Evolutionary conservation across 2,113 vertebrate genomes (phyloP).

Genomic region (Cephalopterus ornatus): DNA sequence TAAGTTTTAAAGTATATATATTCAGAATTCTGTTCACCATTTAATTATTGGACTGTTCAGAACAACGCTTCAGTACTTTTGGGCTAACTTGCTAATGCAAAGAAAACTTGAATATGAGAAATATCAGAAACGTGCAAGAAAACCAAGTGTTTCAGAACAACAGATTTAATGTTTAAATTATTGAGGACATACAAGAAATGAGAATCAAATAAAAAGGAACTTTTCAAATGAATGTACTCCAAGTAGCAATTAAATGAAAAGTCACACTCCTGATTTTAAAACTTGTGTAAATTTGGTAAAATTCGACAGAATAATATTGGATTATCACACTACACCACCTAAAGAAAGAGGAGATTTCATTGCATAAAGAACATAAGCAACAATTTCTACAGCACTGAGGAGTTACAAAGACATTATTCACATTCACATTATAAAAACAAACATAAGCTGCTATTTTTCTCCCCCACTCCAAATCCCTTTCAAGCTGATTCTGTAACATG

Average conservation of each 20-base stretch:
- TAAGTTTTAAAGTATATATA: neutral
- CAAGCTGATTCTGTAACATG: neutral
- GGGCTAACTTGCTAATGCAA: neutral
- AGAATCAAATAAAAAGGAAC: neutral
- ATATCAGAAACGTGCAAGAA: neutral
- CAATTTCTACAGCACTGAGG: constrained; percentile 25
- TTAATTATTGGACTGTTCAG: neutral
- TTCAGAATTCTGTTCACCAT: neutral
- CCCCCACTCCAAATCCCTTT: constrained; percentile 34
- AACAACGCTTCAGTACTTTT: neutral
- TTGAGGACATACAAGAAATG: neutral
- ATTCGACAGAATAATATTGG: neutral
- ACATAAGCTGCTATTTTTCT: neutral
- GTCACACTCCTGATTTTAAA: neutral
- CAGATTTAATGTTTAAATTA: neutral
- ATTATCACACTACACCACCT: neutral
- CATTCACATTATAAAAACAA: constrained; percentile 50
- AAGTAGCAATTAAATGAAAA: neutral
- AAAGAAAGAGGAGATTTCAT: neutral
- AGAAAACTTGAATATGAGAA: neutral
- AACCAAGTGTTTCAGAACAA: neutral
- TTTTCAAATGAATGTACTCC: neutral
- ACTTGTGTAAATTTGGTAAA: neutral
- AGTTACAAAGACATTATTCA: neutral
- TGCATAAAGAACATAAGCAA: neutral